Conservation (phyloP, 2,888 invertebrate genomes). For the Scrobipalpa atriplicella region DNA sequence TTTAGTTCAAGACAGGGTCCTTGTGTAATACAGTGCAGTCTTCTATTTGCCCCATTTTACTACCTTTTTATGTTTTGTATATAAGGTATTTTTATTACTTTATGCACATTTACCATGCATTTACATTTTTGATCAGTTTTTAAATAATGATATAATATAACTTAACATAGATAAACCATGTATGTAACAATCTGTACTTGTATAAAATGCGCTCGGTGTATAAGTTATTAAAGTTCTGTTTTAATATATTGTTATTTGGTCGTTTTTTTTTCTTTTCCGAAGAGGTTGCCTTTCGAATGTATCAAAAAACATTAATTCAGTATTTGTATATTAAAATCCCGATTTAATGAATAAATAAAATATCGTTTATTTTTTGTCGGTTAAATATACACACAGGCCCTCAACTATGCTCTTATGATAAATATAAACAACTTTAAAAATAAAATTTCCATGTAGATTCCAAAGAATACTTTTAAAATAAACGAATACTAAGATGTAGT, state of each 20-base stretch:
- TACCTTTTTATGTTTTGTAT: constrained; percentile 33
- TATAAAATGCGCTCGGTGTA: constrained; percentile 29
- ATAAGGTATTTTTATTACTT: constrained; percentile 31
- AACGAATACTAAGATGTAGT: too few relatives aligned
- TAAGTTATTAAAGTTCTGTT: constrained; percentile 69
- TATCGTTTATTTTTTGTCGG: too few relatives aligned
- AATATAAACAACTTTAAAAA: too few relatives aligned
- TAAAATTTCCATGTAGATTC: too few relatives aligned
- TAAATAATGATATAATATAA: constrained; percentile 31
- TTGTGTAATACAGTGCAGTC: not conserved
- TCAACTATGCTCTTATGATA: too few relatives aligned
- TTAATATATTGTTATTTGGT: constrained; percentile 43
- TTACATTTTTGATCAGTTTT: constrained; percentile 47
- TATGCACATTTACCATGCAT: constrained; percentile 66
- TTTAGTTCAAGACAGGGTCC: not conserved
- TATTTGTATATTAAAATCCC: not conserved
- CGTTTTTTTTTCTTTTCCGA: constrained; percentile 43
- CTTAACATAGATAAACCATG: constrained; percentile 21
- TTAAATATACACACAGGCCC: too few relatives aligned
- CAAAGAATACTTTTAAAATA: too few relatives aligned
- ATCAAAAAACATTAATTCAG: not conserved
- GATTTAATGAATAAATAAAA: not conserved
- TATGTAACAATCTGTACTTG: constrained; percentile 26
- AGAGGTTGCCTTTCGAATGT: not conserved
- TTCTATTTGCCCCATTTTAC: constrained; percentile 37